Conservation (phyloP, 1,140 invertebrate species). For the Drosophila sp. region DNA sequence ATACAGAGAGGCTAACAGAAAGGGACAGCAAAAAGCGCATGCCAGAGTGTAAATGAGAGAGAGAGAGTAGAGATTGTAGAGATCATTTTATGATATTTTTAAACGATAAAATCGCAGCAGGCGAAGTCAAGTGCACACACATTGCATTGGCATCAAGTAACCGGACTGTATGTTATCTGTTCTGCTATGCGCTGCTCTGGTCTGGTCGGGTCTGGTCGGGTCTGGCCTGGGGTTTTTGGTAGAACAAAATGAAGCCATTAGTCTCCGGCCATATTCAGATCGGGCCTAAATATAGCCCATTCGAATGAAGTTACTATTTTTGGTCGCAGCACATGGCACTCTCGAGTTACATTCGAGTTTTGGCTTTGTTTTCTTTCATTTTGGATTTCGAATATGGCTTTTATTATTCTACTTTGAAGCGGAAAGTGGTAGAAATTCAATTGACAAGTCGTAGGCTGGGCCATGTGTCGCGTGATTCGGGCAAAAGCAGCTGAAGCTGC, state of each 20-base stretch:
- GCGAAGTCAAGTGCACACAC: conserved; percentile 69
- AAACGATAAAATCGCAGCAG: conserved; percentile 68
- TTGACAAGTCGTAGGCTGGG: conserved; percentile 42
- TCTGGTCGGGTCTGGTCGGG: too few relatives aligned
- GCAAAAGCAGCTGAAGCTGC: conserved; percentile 26
- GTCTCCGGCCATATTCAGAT: conserved; percentile 29
- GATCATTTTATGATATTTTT: conserved; percentile 68
- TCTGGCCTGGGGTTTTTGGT: conserved; percentile 2
- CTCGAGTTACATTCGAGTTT: conserved; percentile 34
- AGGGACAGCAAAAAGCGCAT: conserved; percentile 1
- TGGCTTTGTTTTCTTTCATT: conserved; percentile 5
- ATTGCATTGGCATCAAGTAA: conserved; percentile 72
- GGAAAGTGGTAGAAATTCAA: conserved; percentile 40
- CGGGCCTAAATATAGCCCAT: conserved; percentile 63
- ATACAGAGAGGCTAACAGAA: background rate
- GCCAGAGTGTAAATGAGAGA: conserved; percentile 23
- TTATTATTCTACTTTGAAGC: too few relatives aligned
- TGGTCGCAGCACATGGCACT: conserved; percentile 40
- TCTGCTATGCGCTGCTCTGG: too few relatives aligned
- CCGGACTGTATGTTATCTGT: conserved; percentile 23
- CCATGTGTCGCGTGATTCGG: conserved; percentile 33
- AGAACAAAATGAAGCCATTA: conserved; percentile 54
- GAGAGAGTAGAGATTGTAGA: conserved; percentile 24
- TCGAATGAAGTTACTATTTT: conserved; percentile 58
- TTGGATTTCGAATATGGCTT: too few relatives aligned